phyloP scores from a whole-genome alignment of 1,140 invertebrate species.

The Zaprionus capensis region DNA sequence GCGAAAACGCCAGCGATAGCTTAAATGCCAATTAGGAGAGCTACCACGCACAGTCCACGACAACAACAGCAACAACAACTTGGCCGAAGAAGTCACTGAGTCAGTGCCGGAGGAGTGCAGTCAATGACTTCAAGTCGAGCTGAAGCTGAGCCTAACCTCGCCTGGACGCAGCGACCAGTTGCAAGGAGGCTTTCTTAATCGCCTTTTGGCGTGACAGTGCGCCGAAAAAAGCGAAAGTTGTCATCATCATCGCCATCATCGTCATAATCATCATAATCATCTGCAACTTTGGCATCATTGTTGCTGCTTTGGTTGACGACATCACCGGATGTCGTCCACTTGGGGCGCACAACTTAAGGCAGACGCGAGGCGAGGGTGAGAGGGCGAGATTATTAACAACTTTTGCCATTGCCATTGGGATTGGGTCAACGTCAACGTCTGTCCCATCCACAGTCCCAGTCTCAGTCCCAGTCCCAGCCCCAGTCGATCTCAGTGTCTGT shows the following conservation, averaged over 20 bases:
- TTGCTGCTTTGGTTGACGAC: background rate
- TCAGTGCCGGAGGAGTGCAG: constrained; percentile 35
- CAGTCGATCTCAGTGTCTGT: constrained; percentile 13
- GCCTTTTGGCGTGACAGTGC: constrained; percentile 56
- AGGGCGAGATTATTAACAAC: constrained; percentile 9
- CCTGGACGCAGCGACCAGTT: constrained; percentile 57
- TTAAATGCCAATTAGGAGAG: constrained; percentile 59
- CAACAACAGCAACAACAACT: background rate
- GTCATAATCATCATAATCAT: constrained; percentile 1
- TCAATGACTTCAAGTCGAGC: constrained; percentile 45
- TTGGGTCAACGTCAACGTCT: constrained; percentile 56
- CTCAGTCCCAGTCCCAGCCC: background rate
- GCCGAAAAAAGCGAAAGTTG: constrained; percentile 71
- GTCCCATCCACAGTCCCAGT: background rate
- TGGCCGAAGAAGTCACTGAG: constrained; percentile 54
- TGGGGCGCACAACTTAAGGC: background rate
- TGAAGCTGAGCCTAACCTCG: background rate
- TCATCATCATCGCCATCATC: constrained; percentile 8
- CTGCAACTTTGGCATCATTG: background rate
- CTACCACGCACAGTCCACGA: background rate
- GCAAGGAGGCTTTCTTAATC: constrained; percentile 60
- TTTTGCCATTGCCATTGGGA: constrained; percentile 40
- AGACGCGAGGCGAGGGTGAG: background rate
- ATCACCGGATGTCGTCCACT: constrained; percentile 59
- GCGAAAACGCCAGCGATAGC: constrained; percentile 37